Conservation (phyloP, 1,140 invertebrate genomes). For the Drosophila sturtevanti region DNA sequence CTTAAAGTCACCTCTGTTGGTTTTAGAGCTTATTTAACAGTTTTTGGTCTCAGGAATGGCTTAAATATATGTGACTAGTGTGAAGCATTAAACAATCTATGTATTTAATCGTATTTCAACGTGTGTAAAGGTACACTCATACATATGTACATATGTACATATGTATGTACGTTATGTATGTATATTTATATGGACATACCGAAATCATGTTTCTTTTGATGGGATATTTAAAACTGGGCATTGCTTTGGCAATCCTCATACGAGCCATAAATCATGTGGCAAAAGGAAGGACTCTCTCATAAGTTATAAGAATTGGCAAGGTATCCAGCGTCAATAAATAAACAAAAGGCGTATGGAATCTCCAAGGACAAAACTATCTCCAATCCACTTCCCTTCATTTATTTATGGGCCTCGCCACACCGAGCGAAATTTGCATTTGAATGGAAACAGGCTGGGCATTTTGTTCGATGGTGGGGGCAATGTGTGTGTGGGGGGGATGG, state of each 20-base stretch:
- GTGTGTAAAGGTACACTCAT: no score
- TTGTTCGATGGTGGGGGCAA: slow-evolving; percentile 5
- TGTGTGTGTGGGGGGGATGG: not conserved
- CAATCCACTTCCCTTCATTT: slow-evolving; percentile 65
- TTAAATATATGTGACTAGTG: no score
- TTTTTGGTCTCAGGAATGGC: no score
- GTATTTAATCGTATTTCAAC: no score
- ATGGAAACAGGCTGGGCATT: slow-evolving; percentile 64
- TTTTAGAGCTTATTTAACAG: no score
- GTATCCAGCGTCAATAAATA: slow-evolving; percentile 72
- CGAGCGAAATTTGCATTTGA: slow-evolving; percentile 63
- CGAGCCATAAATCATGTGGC: slow-evolving; percentile 60
- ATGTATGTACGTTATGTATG: not conserved
- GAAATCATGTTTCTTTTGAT: not conserved
- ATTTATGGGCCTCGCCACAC: slow-evolving; percentile 59
- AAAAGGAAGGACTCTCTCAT: slow-evolving; percentile 46
- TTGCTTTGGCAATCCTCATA: slow-evolving; percentile 57
- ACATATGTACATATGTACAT: not conserved
- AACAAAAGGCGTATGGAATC: slow-evolving; percentile 69
- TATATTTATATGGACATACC: not conserved
- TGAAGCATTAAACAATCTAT: not conserved
- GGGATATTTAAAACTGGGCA: not conserved
- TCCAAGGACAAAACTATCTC: slow-evolving; percentile 72
- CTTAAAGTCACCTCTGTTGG: no score
- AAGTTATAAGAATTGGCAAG: slow-evolving; percentile 78